Evolutionary conservation across 2,888 invertebrate genomes (phyloP).

Genomic region (Anticlea derivata): DNA sequence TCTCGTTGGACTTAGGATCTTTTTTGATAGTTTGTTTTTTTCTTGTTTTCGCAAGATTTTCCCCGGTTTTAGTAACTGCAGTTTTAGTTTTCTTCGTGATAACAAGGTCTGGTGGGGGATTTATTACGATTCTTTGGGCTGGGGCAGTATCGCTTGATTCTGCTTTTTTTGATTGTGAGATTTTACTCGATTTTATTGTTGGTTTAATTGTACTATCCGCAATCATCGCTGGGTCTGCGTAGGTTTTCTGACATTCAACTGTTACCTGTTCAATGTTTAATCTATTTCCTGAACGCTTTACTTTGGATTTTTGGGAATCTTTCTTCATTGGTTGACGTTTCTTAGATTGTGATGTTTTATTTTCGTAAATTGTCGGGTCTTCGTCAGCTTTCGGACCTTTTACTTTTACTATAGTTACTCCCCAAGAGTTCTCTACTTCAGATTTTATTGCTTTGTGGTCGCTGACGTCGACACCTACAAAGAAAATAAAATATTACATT

Average conservation of each 20-base stretch:
- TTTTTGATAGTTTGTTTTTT: constrained; percentile 4
- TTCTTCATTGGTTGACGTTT: constrained; percentile 9
- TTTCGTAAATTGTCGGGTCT: neutral
- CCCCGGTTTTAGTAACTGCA: neutral
- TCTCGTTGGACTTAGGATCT: neutral
- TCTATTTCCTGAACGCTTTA: neutral
- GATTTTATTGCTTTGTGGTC: constrained; percentile 26
- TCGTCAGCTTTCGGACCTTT: constrained; percentile 21
- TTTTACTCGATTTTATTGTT: neutral
- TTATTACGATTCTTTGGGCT: constrained; percentile 13
- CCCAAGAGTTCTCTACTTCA: constrained; percentile 24
- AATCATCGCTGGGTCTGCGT: neutral
- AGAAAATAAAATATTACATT: constrained; percentile 26
- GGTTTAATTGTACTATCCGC: neutral
- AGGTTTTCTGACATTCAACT: neutral
- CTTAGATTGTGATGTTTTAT: constrained; percentile 13
- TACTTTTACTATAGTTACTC: constrained; percentile 24
- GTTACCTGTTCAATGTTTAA: constrained; percentile 14
- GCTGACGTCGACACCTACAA: constrained; percentile 27
- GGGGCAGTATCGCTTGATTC: neutral
- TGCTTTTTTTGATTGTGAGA: neutral
- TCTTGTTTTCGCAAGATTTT: neutral
- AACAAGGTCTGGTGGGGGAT: constrained; percentile 19
- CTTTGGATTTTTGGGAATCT: neutral
- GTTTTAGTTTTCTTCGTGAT: constrained; percentile 15